A percentile compares a stretch with the other conserved stretches of the same genome.
Conservation (phyloP, 2,888 invertebrate genomes). For the Sceliomorpha sp. region DNA sequence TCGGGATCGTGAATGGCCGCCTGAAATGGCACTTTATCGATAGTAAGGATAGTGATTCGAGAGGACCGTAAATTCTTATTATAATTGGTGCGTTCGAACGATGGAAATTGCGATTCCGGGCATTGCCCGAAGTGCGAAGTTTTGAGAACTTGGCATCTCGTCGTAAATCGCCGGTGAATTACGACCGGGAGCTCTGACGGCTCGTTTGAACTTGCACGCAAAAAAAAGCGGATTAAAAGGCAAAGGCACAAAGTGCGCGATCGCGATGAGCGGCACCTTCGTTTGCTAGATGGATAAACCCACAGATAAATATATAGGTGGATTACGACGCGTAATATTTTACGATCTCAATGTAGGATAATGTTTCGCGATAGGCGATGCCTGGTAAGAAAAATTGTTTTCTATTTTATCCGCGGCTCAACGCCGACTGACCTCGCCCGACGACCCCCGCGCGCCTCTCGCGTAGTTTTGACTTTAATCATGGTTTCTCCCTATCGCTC, state of each 20-base stretch:
- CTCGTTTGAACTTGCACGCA: slow-evolving; percentile 30
- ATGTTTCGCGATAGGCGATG: background rate
- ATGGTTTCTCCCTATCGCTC: too few relatives aligned
- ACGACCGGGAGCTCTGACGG: slow-evolving; percentile 25
- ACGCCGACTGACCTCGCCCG: too few relatives aligned
- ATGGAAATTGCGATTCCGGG: slow-evolving; percentile 63
- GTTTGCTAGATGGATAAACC: slow-evolving; percentile 23
- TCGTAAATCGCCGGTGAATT: slow-evolving; percentile 60
- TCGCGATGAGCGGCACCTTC: slow-evolving; percentile 15
- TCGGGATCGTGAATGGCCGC: slow-evolving; percentile 35
- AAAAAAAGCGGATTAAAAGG: slow-evolving; percentile 45
- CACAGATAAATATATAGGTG: slow-evolving; percentile 26
- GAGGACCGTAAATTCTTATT: slow-evolving; percentile 70
- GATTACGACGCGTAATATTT: slow-evolving; percentile 16
- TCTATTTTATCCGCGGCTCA: slow-evolving; percentile 40
- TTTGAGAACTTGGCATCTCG: slow-evolving; percentile 61
- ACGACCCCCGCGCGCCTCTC: too few relatives aligned
- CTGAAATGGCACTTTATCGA: slow-evolving; percentile 62
- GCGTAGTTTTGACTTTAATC: too few relatives aligned
- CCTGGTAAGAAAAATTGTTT: background rate
- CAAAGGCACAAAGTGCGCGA: slow-evolving; percentile 26
- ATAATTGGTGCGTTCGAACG: slow-evolving; percentile 67
- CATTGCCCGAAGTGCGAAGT: slow-evolving; percentile 45
- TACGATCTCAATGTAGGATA: background rate
- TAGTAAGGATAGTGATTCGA: slow-evolving; percentile 48